Evolutionary conservation across 2,797 vertebrate species (phyloP).

Genomic region (Gadopsis marmoratus): DNA sequence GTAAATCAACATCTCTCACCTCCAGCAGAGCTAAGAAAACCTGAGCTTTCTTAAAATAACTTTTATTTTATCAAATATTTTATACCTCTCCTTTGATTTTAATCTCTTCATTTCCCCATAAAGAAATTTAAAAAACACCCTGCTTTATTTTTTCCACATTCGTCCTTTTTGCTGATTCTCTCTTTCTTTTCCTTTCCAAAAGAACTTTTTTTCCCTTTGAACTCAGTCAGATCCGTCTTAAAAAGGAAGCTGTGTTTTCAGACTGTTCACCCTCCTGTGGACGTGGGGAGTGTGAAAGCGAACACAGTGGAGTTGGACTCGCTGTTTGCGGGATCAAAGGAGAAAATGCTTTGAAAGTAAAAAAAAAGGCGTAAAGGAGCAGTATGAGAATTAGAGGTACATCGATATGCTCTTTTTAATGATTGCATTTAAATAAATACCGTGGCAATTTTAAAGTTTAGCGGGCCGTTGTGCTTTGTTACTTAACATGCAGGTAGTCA

Average conservation of each 20-base stretch:
- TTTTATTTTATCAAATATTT: constrained; percentile 38
- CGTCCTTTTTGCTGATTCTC: constrained; percentile 20
- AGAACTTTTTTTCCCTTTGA: constrained; percentile 66
- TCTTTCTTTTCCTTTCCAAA: constrained; percentile 46
- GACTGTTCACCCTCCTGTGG: constrained; percentile 64
- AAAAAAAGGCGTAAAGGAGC: constrained; percentile 48
- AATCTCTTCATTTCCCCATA: constrained; percentile 38
- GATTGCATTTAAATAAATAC: constrained; percentile 43
- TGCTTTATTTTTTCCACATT: constrained; percentile 25
- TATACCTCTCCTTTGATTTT: constrained; percentile 48
- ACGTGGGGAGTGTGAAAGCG: constrained; percentile 56
- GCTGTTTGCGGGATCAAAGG: constrained; percentile 70
- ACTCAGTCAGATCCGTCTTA: constrained; percentile 59
- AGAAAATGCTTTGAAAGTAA: constrained; percentile 67
- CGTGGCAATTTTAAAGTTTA: constrained; percentile 14
- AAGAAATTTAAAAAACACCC: constrained; percentile 20
- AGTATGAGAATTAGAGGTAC: constrained; percentile 43
- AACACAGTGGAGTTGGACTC: constrained; percentile 61
- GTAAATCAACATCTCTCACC: constrained; percentile 15
- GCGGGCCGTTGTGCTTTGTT: not conserved
- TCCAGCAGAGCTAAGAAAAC: constrained; percentile 23
- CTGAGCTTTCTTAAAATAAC: constrained; percentile 40
- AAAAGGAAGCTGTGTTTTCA: constrained; percentile 69
- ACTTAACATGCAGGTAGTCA: constrained; percentile 16
- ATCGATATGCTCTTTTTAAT: constrained; percentile 41